Evolutionary conservation across 2,797 vertebrate species (phyloP), one percentile per base, ranked within the genome.

Genomic region (Falco peregrinus): DNA sequence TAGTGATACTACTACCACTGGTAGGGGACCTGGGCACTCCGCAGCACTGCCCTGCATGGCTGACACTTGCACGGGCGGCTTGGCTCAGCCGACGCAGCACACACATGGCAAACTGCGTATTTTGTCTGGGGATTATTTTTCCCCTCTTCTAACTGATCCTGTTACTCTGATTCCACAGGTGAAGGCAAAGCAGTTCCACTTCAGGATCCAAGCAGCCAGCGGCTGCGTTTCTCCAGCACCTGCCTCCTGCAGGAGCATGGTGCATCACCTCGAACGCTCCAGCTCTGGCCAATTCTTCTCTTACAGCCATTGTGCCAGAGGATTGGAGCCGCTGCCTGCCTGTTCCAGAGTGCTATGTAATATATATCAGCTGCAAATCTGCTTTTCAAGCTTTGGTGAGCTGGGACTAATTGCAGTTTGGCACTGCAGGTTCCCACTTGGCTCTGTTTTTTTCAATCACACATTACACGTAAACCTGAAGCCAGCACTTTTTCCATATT

Each of bases 31-130:
- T 17, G 47, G 47, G 47, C 6, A 29, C 37, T 26, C 63, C 9
- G 43, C 59, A 53, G 71, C 0, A 1, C 37, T 3, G 0, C 18
- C 9, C 76, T 22, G 33, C 1, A 1, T 8, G 51, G 10, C 26
- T 6, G 43, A 15, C 41, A 3, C 0, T 33, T 47, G 56, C 71
- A 71, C 16, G 1, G 25, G 9, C 22, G 31, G 16, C 10, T 54
- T 48, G 39, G 8, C 35, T 39, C 82, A 22, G 9, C 31, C 41
- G 11, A 12, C 4, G 33, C 74, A 5, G 25, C 0, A 1, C 5
- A 31, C 37, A 2, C 3, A 0, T 16, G 35, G 26, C 13, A 25
- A 37, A 61, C 16, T 0, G 4, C 2, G 15, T 12, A 5, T 78
- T 84, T 68, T 51, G 4, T 17, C 41, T 26, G 21, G 0, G 10